Evolutionary conservation across 35 echinoderm and acorn worm species (phyloP), one percentile per base, ranked within the genome.

Genomic region (Holothuria glaberrima): DNA sequence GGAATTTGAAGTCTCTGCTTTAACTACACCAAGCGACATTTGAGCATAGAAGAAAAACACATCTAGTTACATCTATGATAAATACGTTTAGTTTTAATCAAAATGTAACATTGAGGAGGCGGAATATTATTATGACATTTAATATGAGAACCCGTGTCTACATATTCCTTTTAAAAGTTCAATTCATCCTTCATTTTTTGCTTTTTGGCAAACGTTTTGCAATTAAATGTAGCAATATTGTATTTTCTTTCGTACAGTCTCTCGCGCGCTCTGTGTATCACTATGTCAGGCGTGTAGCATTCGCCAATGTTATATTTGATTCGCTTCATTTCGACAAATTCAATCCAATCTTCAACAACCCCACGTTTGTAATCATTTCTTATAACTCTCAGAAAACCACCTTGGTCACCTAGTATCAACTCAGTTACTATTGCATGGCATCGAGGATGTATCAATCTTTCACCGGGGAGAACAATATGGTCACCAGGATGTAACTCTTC

Each of bases 181-280:
- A 54, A 29, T 33, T 82, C 78, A 9, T 82, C 30, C 19, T 33
- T 54, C 44, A 82, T 54, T 31, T 82, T 82, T 57, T 82, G 78
- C 56, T 82, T 48, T 19, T 20, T 26, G 46, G 78, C 78, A 58
- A 82, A 82, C 30, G 78, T 82, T 58, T 82, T 82, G 27, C 78
- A 82, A 48, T 82, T 82, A 19, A 54, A 82, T 3, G 78, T 82
- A 27, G 78, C 78, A 30, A 82, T 82, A 41, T 58, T 82, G 56
- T 82, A 82, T 14, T 25, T 24, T 18, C 6, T 82, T 82, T 0
- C 25, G 24, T 48, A 13, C 0, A 82, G 17, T 10, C 30, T 13
- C 5, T 6, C 0, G n/a, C 78, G 46, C 3, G 78, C 78, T 25
- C 35, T 82, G 52, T 58, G 0, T 25, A 82, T 6, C 6, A 82